Evolutionary conservation across 2,113 vertebrate genomes (phyloP), one percentile per base, ranked within the genome.

Genomic region (Mesitornis unicolor): DNA sequence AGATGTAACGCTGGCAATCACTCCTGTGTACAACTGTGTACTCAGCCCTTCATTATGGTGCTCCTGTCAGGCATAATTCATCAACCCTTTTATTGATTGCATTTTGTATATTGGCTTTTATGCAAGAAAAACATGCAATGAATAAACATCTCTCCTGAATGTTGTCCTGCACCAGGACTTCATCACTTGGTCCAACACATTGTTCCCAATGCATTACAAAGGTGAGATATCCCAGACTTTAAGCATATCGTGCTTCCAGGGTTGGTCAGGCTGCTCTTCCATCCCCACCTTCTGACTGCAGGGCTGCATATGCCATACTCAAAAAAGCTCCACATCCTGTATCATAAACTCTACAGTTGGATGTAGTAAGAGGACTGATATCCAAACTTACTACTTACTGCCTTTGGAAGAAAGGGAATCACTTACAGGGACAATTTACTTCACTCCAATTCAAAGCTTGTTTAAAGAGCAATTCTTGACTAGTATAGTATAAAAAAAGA

Each of bases 11-110:
- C 57, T 94, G 88, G 83, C 85, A 94, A 74, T 65, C 88, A 77
- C 57, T 73, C 82, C 70, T 86, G 45, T 10, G 13, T 40, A 54
- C 63, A 90, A 90, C 76, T n/a, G 25, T 79, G 15, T 25, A 33
- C 29, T 69, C 78, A 69, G 82, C 48, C 75, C 45, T 88, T 93
- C 78, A 85, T 94, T 93, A 88, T 74, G 90, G 83, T 74, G 63
- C 59, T 80, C 35, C 92, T 93, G 94, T 73, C 85, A 93, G 85
- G 79, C 85, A 53, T 74, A 80, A 95, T 92, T 94, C 88, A 88
- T 83, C 83, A 94, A 59, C 19, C 18, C 29, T 95, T 83, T 74
- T 70, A 88, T 65, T 86, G 79, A 92, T 42, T 80, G 35, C 35
- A 69, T 85, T 79, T 80, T 57, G 14, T 61, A 33, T 24, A 16